Base-by-base conservation (phyloP, 2,888 invertebrate species). In the Neria commutata region DNA sequence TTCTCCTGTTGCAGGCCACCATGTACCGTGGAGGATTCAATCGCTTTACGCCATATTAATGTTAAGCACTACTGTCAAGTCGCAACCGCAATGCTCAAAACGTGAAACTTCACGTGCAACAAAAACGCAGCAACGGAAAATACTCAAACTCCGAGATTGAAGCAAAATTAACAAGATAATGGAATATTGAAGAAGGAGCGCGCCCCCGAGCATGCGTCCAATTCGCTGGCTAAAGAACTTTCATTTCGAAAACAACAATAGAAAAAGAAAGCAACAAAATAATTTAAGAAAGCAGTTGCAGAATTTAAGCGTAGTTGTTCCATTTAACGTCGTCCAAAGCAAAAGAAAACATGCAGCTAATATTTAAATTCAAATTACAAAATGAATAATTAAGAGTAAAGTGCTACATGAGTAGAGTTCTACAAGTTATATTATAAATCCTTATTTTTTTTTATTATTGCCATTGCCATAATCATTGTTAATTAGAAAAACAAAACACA, bases 1-100 rank as follows among this genome's bases (percentile, higher is more conserved):
- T 62, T 16, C 10, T 48, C 54, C 23, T 58, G 59, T 85, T 86
- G 40, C 86, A 94, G 94, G 91, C 94, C 80, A 92, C 94, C 70
- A 92, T 95, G 75, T 95, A 95, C 84, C 89, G 95, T 85, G 92
- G 94, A 83, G 92, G 94, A 74, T 95, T 94, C 88, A 95, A 94
- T 86, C 89, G 95, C 85, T 95, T 95, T 84, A 89, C 95, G 83
- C 95, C 95, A 78, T 95, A 95, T 84, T 95, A 87, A 87, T 82
- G 71, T 71, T 60, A 61, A 25, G 33, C n/a, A 55, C 49, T 34
- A 8, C 68, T 29, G 17, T 10, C 10, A 45, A 45, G 8, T 29
- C 67, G 64, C 65, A 71, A 69, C 70, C 42, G n/a, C 4, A 37
- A 42, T 19, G 42, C 42, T 42, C 21, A 42, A 42, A n/a, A n/a